Conservation (phyloP, 2,888 invertebrate species). For the Scaptomyza flava region DNA sequence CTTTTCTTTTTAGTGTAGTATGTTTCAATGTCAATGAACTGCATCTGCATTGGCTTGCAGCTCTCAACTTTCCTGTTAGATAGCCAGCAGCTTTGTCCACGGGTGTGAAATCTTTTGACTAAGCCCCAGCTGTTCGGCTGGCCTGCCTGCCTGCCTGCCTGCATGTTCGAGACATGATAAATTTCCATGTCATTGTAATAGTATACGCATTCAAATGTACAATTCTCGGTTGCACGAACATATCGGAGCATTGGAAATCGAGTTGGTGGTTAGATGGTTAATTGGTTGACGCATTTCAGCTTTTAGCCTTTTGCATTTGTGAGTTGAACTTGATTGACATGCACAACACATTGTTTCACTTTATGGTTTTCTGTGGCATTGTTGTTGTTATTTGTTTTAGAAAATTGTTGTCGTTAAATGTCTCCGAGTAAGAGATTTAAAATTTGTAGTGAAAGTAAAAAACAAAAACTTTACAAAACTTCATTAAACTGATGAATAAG, state of each 20-base stretch:
- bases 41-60: not conserved
- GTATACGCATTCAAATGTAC: conserved; percentile 22
- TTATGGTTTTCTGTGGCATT: not conserved
- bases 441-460: conserved; percentile 52
- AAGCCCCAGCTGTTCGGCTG: not conserved
- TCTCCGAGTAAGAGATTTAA: conserved; percentile 15
- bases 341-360: conserved; percentile 43
- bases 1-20: not conserved
- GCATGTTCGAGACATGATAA: conserved; percentile 26
- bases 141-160: not conserved
- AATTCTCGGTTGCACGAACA: conserved; percentile 34
- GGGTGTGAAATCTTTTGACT: conserved; percentile 10
- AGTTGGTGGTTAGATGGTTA: conserved; percentile 9
- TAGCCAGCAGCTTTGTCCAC: conserved; percentile 4
- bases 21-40: conserved; percentile 4
- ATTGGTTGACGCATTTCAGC: conserved; percentile 28
- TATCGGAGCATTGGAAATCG: too few relatives aligned
- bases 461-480: too few relatives aligned
- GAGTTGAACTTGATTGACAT: conserved; percentile 58
- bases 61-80: not conserved
- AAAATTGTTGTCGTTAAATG: conserved; percentile 9
- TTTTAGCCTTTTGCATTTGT: conserved; percentile 18
- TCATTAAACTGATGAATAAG: not conserved
- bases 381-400: conserved; percentile 18
- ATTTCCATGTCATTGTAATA: conserved; percentile 13